Evolutionary conservation across 1,140 invertebrate genomes (phyloP), one percentile per base, ranked within the genome.

Genomic region (Vanessa atalanta): DNA sequence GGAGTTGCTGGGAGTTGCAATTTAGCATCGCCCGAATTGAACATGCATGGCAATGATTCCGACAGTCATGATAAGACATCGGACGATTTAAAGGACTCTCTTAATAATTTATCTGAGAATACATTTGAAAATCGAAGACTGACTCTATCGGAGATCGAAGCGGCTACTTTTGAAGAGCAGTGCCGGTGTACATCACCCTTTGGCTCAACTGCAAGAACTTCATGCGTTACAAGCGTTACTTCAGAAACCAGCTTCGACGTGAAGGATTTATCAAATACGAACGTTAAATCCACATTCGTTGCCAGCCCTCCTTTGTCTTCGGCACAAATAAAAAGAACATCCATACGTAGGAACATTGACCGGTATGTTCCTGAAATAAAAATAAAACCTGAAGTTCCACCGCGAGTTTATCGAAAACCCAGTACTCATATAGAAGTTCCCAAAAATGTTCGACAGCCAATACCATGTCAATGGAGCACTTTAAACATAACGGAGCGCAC

Each of bases 1-100:
- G 97, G 97, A 20, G 96, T 97, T 91, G 97, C 96, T 4, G 96
- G 97, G 31, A 97, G 96, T 84, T 96, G 95, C 83, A 95, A 95
- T 50, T 92, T 96, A 65, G 94, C 95, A 15, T 95, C 95, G 3
- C 95, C 95, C 3, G 95, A 95, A 83, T 92, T 89, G 72, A 93
- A 93, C 26, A 85, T 88, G 82, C 86, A 86, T 61, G 86, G 83
- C 20, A 85, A 88, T 68, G 88, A 93, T 60, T 89, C 89, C 9
- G 88, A 90, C 53, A 77, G 80, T 20, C 85, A 88, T 47, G 88
- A 88, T 15, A 92, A 91, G 71, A 70, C 72, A 26, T 78, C 79
- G 8, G 80, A 86, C 51, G 51, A 81, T 57, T 70, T 77, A 14
- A 86, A 86, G 61, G 66, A 72, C 72, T 86, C 84, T 9, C 72